A percentile compares a stretch with the other conserved stretches of the same genome.
Evolutionary conservation across 2,113 vertebrate species (phyloP).

Genomic region (Todiramphus saurophagus): DNA sequence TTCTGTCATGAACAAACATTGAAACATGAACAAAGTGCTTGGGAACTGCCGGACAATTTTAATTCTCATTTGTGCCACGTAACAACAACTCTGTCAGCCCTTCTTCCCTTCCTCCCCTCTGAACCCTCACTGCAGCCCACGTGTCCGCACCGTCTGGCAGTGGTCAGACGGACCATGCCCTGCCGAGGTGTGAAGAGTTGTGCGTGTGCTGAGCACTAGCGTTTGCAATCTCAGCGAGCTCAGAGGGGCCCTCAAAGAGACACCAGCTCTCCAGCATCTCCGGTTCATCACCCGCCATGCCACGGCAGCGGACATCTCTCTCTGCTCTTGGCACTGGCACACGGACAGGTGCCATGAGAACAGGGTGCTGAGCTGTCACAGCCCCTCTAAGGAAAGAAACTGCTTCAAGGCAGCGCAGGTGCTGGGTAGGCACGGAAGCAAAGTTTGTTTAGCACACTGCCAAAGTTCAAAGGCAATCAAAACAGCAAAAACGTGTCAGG

Average conservation of each 20-base stretch:
- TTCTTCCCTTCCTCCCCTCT: constrained; percentile 5
- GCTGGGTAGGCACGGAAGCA: neutral
- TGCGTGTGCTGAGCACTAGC: neutral
- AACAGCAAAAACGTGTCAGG: constrained; percentile 3
- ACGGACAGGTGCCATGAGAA: neutral
- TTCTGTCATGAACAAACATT: neutral
- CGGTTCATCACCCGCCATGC: neutral
- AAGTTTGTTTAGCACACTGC: constrained; percentile 16
- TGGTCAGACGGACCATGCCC: neutral
- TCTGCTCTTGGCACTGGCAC: neutral
- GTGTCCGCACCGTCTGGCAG: neutral
- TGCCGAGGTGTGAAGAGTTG: neutral
- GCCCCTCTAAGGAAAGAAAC: neutral
- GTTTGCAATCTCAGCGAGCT: neutral
- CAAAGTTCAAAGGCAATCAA: constrained; percentile 32
- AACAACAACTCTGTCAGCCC: neutral
- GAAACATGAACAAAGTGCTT: neutral
- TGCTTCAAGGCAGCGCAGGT: neutral
- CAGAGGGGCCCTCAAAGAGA: neutral
- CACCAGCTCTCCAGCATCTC: neutral
- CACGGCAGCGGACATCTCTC: neutral
- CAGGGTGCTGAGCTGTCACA: neutral
- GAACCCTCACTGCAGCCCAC: neutral
- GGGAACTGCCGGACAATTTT: neutral
- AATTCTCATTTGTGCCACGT: neutral